A percentile compares a stretch with the other conserved stretches of the same genome.
Conservation (phyloP, 2,888 invertebrate genomes). For the Microctonus hyperodae region DNA sequence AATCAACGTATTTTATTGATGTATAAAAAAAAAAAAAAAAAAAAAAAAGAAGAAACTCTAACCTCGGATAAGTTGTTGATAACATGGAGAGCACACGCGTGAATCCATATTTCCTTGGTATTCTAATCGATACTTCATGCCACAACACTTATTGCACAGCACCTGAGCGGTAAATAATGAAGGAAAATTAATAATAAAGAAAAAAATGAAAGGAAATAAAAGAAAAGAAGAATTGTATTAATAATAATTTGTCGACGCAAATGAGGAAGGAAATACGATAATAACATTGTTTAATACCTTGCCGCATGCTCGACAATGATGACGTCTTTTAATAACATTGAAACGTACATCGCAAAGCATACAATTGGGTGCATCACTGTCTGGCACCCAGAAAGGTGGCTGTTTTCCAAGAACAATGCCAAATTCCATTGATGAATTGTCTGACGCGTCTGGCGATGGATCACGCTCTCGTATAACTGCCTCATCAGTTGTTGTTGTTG, state of each 20-base stretch:
- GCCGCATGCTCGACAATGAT: constrained; percentile 89
- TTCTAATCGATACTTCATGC: constrained; percentile 73
- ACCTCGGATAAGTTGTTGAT: constrained; percentile 68
- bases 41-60: no score
- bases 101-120: constrained; percentile 80
- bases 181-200: no score
- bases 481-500: background rate
- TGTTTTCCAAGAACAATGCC: constrained; percentile 71
- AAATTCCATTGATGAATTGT: constrained; percentile 56
- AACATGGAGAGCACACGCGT: constrained; percentile 79
- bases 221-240: background rate
- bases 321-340: constrained; percentile 81
- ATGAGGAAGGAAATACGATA: background rate
- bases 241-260: background rate
- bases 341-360: constrained; percentile 84
- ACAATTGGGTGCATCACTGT: constrained; percentile 80
- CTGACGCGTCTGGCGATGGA: constrained; percentile 54
- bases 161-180: constrained; percentile 65
- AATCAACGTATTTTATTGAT: no score
- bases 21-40: no score
- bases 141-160: constrained; percentile 80
- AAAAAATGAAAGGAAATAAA: no score
- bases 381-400: constrained; percentile 88
- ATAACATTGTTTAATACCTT: constrained; percentile 65
- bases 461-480: constrained; percentile 36